Conservation (phyloP, 2,113 vertebrate genomes). For the Corythaixoides concolor region DNA sequence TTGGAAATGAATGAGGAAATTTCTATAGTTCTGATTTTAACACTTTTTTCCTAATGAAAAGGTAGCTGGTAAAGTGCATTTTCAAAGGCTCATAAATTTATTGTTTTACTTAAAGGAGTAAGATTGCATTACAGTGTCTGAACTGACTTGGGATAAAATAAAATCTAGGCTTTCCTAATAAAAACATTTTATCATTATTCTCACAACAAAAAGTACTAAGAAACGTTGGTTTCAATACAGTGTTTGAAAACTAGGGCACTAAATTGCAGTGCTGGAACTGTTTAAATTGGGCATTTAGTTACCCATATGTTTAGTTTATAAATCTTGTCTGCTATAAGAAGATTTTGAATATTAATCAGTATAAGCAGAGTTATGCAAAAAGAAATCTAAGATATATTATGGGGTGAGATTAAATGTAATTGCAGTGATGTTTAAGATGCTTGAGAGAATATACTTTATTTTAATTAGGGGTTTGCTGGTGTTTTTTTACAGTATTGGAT, state of each 20-base stretch:
- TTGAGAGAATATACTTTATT: neutral
- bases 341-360: neutral
- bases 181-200: slow-evolving; percentile 13
- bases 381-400: neutral
- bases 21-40: neutral
- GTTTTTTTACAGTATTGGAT: neutral
- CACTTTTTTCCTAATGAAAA: neutral
- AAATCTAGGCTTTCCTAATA: neutral
- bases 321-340: neutral
- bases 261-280: neutral
- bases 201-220: neutral
- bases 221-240: neutral
- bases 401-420: neutral
- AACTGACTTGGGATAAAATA: neutral
- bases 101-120: neutral
- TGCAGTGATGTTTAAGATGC: neutral
- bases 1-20: neutral
- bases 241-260: slow-evolving; percentile 5
- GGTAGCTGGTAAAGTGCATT: neutral
- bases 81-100: neutral
- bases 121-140: neutral
- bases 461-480: neutral
- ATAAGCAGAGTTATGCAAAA: neutral
- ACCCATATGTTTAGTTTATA: neutral
- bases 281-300: neutral